A percentile compares a stretch with the other conserved stretches of the same genome.
phyloP scores from a whole-genome alignment of 2,113 vertebrate species.

The Sitta europaea region DNA sequence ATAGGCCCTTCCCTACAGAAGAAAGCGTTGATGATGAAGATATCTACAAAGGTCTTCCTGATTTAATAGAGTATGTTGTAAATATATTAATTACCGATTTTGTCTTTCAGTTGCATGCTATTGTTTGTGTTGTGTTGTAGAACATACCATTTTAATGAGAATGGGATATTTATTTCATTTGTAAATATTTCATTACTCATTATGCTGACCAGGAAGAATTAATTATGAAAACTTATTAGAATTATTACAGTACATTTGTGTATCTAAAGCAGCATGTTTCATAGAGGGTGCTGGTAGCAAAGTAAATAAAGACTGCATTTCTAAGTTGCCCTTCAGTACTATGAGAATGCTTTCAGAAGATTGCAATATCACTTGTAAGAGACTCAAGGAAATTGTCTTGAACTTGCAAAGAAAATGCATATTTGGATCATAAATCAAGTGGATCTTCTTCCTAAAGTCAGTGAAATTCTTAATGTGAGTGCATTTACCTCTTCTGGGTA shows the following conservation, averaged over 20 bases:
- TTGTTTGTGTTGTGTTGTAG: neutral
- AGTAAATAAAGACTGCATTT: neutral
- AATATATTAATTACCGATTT: neutral
- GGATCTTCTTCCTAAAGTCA: neutral
- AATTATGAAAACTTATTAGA: neutral
- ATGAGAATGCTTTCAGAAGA: neutral
- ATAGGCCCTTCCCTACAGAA: constrained; percentile 91
- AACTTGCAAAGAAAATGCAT: neutral
- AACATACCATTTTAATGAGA: neutral
- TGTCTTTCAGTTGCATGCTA: neutral
- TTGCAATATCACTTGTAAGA: neutral
- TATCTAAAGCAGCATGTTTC: neutral
- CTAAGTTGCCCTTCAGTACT: neutral
- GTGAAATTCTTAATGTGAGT: neutral
- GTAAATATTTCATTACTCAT: neutral
- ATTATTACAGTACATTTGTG: neutral
- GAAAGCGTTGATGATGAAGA: constrained; percentile 89
- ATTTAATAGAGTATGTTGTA: constrained; percentile 91
- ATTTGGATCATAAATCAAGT: neutral
- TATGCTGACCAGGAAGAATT: neutral
- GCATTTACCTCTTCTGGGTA: neutral
- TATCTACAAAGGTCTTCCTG: constrained; percentile 93
- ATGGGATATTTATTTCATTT: neutral
- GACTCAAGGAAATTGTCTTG: neutral
- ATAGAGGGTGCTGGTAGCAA: neutral